Evolutionary conservation across 2,113 vertebrate species (phyloP).

Genomic region (Phocoena sinus): DNA sequence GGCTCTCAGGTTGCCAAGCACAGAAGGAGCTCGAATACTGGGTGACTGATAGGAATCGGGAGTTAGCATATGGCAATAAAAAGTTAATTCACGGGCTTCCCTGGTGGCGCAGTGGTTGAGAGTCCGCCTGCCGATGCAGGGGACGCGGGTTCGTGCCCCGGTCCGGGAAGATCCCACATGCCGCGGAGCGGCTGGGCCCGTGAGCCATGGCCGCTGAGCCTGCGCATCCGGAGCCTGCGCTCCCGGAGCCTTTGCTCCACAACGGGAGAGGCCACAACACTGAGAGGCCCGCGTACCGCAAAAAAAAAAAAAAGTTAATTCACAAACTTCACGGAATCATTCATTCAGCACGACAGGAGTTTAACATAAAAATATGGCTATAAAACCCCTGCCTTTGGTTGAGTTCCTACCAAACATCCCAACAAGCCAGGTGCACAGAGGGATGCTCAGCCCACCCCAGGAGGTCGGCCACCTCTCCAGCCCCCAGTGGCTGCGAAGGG

Average conservation of each 20-base stretch:
- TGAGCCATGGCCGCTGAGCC: too few relatives aligned
- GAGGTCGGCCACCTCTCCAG: background rate
- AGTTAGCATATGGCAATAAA: background rate
- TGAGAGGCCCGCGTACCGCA: too few relatives aligned
- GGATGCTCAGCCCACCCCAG: background rate
- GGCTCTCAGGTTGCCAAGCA: background rate
- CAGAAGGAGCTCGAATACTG: background rate
- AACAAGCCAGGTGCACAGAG: background rate
- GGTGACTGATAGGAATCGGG: background rate
- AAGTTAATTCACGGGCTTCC: background rate
- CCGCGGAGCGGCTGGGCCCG: too few relatives aligned
- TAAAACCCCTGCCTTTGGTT: background rate
- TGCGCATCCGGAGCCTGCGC: too few relatives aligned
- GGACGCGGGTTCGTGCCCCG: too few relatives aligned
- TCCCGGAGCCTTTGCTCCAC: too few relatives aligned
- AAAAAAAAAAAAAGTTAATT: background rate
- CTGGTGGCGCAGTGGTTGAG: too few relatives aligned
- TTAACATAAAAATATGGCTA: background rate
- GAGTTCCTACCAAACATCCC: background rate
- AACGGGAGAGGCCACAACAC: too few relatives aligned
- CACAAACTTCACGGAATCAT: background rate
- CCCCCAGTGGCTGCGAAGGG: background rate
- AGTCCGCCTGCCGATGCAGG: too few relatives aligned
- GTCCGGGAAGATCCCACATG: too few relatives aligned
- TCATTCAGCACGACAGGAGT: background rate